Percentiles rank a stretch among this genome's conserved stretches.
Conservation (phyloP, 2,113 vertebrate species). For the Sialia sialis region DNA sequence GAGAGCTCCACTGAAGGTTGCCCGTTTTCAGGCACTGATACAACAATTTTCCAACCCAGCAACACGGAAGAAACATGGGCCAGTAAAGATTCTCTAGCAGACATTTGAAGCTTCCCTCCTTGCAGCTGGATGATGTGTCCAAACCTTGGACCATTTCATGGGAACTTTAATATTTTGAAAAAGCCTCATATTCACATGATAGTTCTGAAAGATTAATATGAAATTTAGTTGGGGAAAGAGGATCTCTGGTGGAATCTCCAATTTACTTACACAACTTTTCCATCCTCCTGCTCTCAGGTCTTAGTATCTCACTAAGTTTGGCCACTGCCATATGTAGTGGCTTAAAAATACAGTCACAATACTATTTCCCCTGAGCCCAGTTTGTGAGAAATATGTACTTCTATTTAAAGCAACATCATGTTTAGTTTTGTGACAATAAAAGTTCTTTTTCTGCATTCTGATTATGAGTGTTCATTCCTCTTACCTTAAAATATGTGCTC, state of each 20-base stretch:
- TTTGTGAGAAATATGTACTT: neutral
- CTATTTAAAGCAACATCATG: slow-evolving; percentile 21
- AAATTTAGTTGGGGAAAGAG: neutral
- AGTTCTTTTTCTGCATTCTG: neutral
- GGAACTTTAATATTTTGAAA: neutral
- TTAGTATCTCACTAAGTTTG: neutral
- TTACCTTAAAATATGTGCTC: neutral
- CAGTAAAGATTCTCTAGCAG: neutral
- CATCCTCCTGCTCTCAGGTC: neutral
- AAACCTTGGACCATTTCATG: neutral
- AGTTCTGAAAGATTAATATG: neutral
- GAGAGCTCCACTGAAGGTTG: neutral
- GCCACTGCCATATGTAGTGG: neutral
- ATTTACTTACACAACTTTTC: neutral
- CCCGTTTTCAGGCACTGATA: neutral
- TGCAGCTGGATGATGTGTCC: neutral
- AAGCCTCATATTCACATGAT: neutral
- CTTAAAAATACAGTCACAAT: neutral
- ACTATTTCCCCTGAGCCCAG: neutral
- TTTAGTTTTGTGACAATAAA: slow-evolving; percentile 2
- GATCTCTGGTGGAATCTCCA: neutral
- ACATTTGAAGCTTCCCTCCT: neutral
- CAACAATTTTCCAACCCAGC: neutral
- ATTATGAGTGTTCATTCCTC: neutral
- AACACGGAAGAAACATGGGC: neutral